These are phyloP conservation scores for Drosophila bifasciata DNA, from an alignment of 1,140 invertebrate genomes.

Conservation along the genomic window DNA sequence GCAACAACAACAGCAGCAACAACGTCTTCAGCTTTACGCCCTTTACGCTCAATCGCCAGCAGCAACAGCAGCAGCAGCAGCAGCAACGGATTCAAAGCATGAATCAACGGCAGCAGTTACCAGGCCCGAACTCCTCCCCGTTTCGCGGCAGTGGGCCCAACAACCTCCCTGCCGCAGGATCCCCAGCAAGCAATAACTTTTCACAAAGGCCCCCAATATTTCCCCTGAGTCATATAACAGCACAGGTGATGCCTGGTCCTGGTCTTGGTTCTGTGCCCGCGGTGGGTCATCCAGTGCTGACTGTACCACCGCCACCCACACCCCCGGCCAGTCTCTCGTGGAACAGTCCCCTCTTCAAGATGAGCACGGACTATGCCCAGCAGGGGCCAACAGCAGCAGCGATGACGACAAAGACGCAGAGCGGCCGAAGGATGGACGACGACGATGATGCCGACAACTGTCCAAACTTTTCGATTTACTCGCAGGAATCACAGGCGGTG, in stretches of 20 bases:
- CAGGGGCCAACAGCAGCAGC: slow-evolving; percentile 2
- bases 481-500: slow-evolving; percentile 90
- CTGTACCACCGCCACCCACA: slow-evolving; percentile 74
- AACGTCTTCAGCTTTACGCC: slow-evolving; percentile 60
- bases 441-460: slow-evolving; percentile 88
- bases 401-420: background rate
- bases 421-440: slow-evolving; percentile 53
- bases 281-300: slow-evolving; percentile 30
- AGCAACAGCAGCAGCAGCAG: slow-evolving; percentile 84
- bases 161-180: background rate
- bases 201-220: slow-evolving; percentile 29
- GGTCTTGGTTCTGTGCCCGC: slow-evolving; percentile 40
- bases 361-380: slow-evolving; percentile 54
- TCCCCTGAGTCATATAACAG: slow-evolving; percentile 17
- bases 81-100: slow-evolving; percentile 45
- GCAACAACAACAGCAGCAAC: slow-evolving; percentile 36
- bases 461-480: slow-evolving; percentile 93
- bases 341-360: slow-evolving; percentile 69
- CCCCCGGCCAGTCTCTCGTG: slow-evolving; percentile 64
- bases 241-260: slow-evolving; percentile 10
- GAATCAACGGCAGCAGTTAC: slow-evolving; percentile 7
- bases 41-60: slow-evolving; percentile 66
- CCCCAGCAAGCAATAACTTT: slow-evolving; percentile 42
- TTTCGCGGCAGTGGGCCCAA: slow-evolving; percentile 20
- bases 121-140: slow-evolving; percentile 7